Evolutionary conservation across 1,140 invertebrate genomes (phyloP).

Genomic region (Mactra quadrangularis): DNA sequence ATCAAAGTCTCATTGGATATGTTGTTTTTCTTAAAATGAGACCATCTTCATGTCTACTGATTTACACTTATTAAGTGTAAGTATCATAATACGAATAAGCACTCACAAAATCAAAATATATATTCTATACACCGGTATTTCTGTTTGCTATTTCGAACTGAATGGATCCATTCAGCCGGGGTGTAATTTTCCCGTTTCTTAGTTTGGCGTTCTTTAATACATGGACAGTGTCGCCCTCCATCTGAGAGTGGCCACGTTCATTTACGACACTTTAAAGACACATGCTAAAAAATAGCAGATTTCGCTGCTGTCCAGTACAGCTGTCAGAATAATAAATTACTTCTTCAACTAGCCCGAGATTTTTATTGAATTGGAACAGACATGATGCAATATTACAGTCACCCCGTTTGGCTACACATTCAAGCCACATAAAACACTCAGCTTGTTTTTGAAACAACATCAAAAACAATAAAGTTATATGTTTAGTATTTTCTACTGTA

Average conservation of each 20-base stretch:
- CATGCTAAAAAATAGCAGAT: background rate
- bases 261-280: background rate
- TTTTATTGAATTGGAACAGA: background rate
- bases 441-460: no score
- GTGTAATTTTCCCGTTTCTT: slow-evolving; percentile 5
- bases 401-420: background rate
- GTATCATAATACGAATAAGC: slow-evolving; percentile 4
- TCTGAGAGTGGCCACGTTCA: background rate
- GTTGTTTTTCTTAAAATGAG: slow-evolving; percentile 34
- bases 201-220: background rate
- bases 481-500: no score
- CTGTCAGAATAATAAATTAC: slow-evolving; percentile 5
- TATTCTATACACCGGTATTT: no score
- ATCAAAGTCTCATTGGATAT: slow-evolving; percentile 22
- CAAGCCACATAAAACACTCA: background rate
- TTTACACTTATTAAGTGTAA: background rate
- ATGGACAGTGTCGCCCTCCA: slow-evolving; percentile 1
- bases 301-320: background rate
- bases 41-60: slow-evolving; percentile 21
- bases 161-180: background rate
- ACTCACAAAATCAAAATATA: no score
- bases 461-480: no score
- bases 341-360: background rate
- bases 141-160: background rate
- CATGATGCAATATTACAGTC: background rate